Conservation (phyloP, 2,113 vertebrate genomes). For the Piprites chloris region DNA sequence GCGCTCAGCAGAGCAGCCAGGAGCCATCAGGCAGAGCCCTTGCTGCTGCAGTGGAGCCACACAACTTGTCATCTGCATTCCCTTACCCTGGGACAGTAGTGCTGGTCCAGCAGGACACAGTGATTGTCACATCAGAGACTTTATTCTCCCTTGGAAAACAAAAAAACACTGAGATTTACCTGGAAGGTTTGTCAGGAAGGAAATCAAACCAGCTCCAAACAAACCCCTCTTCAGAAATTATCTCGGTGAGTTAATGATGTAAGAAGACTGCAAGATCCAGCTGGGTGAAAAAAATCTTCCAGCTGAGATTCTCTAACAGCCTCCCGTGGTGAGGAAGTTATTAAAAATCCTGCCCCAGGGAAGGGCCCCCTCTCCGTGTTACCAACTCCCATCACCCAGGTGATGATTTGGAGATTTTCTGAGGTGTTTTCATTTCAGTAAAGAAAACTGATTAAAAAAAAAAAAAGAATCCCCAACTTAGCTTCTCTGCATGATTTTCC, state of each 20-base stretch:
- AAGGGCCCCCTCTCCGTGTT: not conserved
- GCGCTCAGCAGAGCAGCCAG: not conserved
- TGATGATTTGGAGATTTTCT: not conserved
- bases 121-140: not conserved
- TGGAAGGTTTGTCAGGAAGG: slow-evolving; percentile 8
- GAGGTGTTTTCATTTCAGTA: not conserved
- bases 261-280: slow-evolving; percentile 28
- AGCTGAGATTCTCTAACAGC: not conserved
- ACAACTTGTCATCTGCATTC: rapidly evolving
- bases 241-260: slow-evolving; percentile 8
- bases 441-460: not conserved
- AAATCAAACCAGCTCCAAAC: not conserved
- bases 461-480: not conserved
- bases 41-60: not conserved
- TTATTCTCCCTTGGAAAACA: not conserved
- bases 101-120: not conserved
- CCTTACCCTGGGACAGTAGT: rapidly evolving
- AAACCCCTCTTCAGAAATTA: slow-evolving; percentile 7
- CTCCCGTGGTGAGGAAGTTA: slow-evolving; percentile 1
- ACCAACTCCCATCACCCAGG: not conserved
- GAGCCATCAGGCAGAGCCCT: rapidly evolving
- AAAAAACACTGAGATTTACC: not conserved
- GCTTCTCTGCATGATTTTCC: not conserved
- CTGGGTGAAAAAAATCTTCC: slow-evolving; percentile 7
- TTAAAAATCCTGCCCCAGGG: slow-evolving; percentile 24